These are phyloP conservation scores for Sarcophaga rosellei DNA, from an alignment of 2,888 invertebrate genomes.

Conservation along the genomic window DNA sequence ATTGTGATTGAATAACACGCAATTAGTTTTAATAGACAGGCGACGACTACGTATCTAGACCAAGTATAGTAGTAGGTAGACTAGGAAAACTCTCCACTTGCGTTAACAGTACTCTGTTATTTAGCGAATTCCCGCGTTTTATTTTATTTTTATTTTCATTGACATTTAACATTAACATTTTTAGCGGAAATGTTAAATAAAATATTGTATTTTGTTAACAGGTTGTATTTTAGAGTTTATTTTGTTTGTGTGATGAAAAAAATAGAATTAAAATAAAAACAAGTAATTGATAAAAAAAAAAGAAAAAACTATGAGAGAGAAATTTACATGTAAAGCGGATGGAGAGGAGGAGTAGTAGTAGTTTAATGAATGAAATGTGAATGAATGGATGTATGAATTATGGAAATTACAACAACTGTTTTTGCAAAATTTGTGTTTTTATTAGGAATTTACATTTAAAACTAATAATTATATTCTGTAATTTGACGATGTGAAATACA, in stretches of 20 bases:
- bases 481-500: no score
- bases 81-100: constrained; percentile 51
- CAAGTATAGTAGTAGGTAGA: constrained; percentile 42
- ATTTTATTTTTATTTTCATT: constrained; percentile 40
- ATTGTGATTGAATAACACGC: constrained; percentile 68
- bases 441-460: neutral
- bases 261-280: constrained; percentile 2
- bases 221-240: constrained; percentile 34
- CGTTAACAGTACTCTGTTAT: constrained; percentile 59
- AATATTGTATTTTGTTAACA: constrained; percentile 49
- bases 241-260: constrained; percentile 14
- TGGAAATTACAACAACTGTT: no score
- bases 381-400: neutral
- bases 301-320: no score
- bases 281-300: neutral
- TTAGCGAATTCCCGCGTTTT: constrained; percentile 62
- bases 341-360: no score
- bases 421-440: neutral
- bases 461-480: no score
- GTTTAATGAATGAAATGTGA: neutral
- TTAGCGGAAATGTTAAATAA: constrained; percentile 48
- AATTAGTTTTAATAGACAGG: constrained; percentile 64
- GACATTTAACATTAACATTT: constrained; percentile 31
- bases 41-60: constrained; percentile 45
- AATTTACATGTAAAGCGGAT: no score